Evolutionary conservation across 2,888 invertebrate genomes (phyloP), one percentile per base, ranked within the genome.

Genomic region (Andrena marginata): DNA sequence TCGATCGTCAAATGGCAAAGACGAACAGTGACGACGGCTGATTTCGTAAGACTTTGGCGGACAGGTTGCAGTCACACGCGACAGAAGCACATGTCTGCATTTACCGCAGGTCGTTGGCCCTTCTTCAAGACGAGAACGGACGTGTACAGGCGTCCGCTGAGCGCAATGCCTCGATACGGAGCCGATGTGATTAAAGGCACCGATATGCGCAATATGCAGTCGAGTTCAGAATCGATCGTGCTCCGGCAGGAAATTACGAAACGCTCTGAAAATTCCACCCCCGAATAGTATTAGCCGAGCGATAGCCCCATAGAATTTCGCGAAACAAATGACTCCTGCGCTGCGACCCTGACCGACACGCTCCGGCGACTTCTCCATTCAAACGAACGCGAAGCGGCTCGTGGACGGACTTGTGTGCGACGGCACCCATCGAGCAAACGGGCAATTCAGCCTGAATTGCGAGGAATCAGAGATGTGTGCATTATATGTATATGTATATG

Each of bases 381-480:
- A 29, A 68, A 78, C 78, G 76, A 64, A 31, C 42, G 71, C n/a
- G 29, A 73, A 67, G 54, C 56, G 64, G 51, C 60, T 20, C 10
- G 73, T 48, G 62, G 23, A 33, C 51, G 60, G 59, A 63, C 84
- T 84, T 79, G 67, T 79, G 69, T 70, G 77, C 82, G 70, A 71
- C 49, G 60, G 26, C 69, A 54, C 33, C 73, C 29, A 20, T 20
- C 10, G 70, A 33, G 48, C 87, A 81, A 86, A 86, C 62, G 86
- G 86, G 84, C 69, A 84, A 86, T 84, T 86, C 82, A 85, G 80
- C 80, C 74, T 89, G 85, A 88, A 89, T 89, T 87, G 81, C 84
- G 29, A 56, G 72, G 77, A 89, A 85, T 83, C 82, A 84, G 78
- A 84, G 71, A 67, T 71, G 77, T 63, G 2, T 35, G 7, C 3